Percentiles rank a stretch among this genome's conserved stretches.
Evolutionary conservation across 2,888 invertebrate genomes (phyloP).

Genomic region (Oasisia sp.): DNA sequence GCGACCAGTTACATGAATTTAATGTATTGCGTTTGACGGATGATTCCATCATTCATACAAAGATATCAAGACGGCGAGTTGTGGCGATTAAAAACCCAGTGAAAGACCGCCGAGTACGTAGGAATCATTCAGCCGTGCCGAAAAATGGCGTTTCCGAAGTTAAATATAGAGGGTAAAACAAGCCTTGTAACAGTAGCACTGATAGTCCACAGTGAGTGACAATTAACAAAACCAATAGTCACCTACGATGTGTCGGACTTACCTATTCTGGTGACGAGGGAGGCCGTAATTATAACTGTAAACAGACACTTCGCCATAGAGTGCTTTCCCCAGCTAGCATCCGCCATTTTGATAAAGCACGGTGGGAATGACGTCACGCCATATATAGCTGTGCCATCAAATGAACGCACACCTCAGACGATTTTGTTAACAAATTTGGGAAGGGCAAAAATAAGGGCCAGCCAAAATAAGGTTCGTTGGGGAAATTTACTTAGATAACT

Average conservation of each 20-base stretch:
- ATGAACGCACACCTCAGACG: not conserved
- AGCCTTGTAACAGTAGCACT: not conserved
- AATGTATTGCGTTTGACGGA: not conserved
- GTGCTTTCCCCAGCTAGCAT: conserved; percentile 13
- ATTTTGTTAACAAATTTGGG: not conserved
- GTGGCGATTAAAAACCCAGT: not conserved
- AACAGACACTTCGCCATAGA: conserved; percentile 17
- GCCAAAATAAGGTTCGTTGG: no score
- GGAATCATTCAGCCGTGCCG: conserved; percentile 3
- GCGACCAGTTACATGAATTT: not conserved
- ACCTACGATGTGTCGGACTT: not conserved
- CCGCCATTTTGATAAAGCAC: not conserved
- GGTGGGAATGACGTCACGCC: conserved; percentile 12
- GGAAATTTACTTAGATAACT: no score
- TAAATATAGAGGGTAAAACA: not conserved
- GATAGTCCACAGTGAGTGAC: not conserved
- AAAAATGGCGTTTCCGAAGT: conserved; percentile 8
- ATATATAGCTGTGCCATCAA: conserved; percentile 13
- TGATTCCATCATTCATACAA: not conserved
- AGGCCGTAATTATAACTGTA: not conserved
- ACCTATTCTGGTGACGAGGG: conserved; percentile 13
- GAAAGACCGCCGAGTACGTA: conserved; percentile 12
- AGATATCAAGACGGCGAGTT: not conserved
- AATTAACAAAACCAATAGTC: not conserved
- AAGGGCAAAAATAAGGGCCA: not conserved